phyloP scores from a whole-genome alignment of 2,797 vertebrate species.

The Cyclopterus lumpus region DNA sequence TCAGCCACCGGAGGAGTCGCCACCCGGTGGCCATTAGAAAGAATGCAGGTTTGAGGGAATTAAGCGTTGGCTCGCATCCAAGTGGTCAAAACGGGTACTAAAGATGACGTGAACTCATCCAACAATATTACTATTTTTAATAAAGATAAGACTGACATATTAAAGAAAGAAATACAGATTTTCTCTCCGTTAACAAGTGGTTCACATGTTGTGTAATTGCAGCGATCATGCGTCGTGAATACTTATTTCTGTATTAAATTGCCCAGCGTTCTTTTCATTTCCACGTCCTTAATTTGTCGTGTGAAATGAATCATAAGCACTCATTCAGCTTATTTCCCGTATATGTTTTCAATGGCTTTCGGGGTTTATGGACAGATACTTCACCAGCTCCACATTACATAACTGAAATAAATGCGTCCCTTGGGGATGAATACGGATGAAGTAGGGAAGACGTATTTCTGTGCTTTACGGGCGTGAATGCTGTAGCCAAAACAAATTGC shows the following conservation, averaged over 20 bases:
- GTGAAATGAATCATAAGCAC: constrained; percentile 26
- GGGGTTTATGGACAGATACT: constrained; percentile 48
- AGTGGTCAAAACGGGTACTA: no score
- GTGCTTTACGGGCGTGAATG: constrained; percentile 47
- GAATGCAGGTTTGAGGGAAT: no score
- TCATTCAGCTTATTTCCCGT: constrained; percentile 43
- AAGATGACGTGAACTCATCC: not conserved
- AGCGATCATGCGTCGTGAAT: not conserved
- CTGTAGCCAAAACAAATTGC: constrained; percentile 75
- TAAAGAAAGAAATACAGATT: not conserved
- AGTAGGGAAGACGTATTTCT: constrained; percentile 53
- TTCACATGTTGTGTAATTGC: not conserved
- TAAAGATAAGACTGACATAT: not conserved
- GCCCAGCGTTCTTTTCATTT: not conserved
- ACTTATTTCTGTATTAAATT: constrained; percentile 18
- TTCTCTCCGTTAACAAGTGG: constrained; percentile 5
- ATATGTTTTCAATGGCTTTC: constrained; percentile 46
- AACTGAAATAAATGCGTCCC: constrained; percentile 61
- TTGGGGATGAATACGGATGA: constrained; percentile 61
- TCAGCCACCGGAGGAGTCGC: no score
- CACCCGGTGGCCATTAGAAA: no score
- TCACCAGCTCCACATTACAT: constrained; percentile 52
- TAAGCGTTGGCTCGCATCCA: no score
- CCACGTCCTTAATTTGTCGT: constrained; percentile 31
- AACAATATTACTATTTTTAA: not conserved